Evolutionary conservation across 2,113 vertebrate species (phyloP).

Genomic region (Oxygymnocypris stewartii): DNA sequence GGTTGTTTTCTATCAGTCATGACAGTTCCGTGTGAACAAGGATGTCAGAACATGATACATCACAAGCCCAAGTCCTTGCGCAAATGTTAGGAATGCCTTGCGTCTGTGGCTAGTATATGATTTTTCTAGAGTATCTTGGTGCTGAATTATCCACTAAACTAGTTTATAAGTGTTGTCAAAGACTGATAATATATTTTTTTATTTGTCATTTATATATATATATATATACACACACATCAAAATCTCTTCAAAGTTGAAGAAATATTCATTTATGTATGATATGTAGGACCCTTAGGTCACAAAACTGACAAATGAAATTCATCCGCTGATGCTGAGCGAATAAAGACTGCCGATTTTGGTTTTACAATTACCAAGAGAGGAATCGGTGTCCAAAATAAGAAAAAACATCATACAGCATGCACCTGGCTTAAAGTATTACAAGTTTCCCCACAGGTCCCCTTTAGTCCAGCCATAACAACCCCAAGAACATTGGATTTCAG

Average conservation of each 20-base stretch:
- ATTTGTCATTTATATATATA: too few relatives aligned
- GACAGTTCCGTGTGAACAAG: too few relatives aligned
- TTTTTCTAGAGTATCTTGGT: too few relatives aligned
- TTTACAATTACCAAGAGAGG: constrained; percentile 5
- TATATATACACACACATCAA: neutral
- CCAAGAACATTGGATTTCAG: constrained; percentile 18
- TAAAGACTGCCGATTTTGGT: neutral
- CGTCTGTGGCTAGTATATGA: neutral
- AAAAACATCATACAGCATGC: neutral
- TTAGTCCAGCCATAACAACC: neutral
- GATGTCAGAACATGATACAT: too few relatives aligned
- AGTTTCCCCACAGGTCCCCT: constrained; percentile 25
- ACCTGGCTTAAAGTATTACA: constrained; percentile 15
- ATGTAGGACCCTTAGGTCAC: neutral
- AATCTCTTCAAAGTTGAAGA: neutral
- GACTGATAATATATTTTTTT: too few relatives aligned
- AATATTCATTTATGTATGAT: neutral
- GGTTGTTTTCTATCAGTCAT: neutral
- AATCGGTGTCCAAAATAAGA: neutral
- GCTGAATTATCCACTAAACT: too few relatives aligned
- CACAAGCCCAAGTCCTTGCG: neutral
- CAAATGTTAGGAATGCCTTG: neutral
- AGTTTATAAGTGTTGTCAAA: too few relatives aligned
- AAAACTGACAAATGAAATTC: neutral
- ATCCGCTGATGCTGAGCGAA: neutral